Evolutionary conservation across 64 coral and sea anemone genomes (phyloP).

Genomic region (Stylophora pistillata): DNA sequence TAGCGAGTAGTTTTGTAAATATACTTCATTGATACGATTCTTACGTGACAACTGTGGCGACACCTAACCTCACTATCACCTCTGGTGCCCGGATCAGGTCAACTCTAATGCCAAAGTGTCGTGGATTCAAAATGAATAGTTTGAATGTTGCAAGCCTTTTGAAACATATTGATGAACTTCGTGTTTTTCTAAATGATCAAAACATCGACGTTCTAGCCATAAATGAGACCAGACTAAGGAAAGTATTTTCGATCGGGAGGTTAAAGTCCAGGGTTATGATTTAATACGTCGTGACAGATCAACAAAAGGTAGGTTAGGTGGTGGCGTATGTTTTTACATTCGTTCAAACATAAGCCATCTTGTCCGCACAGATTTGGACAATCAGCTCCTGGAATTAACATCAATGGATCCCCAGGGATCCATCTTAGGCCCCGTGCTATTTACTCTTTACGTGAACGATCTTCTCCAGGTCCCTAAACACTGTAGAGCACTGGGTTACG

Average conservation of each 20-base stretch:
- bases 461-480: constrained; percentile 24
- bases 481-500: constrained; percentile 34
- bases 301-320: neutral
- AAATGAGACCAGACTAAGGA: constrained; percentile 3
- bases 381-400: too few species aligned
- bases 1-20: constrained; percentile 31
- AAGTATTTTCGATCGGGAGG: neutral
- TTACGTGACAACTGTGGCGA: neutral
- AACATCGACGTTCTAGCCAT: neutral
- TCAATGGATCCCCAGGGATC: too few species aligned
- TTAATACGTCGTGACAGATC: neutral
- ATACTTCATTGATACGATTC: constrained; percentile 26
- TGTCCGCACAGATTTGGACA: too few species aligned
- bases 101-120: neutral
- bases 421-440: constrained; percentile 35
- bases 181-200: neutral
- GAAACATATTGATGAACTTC: constrained; percentile 21
- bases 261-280: neutral
- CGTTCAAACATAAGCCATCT: too few species aligned
- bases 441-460: constrained; percentile 38
- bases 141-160: neutral
- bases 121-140: too few species aligned
- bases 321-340: too few species aligned
- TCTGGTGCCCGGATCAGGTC: neutral
- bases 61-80: neutral